Percentiles rank a stretch among this genome's conserved stretches.
These are phyloP conservation scores for Diabrotica virgifera DNA, from an alignment of 1,140 invertebrate genomes.

Conservation along the genomic window DNA sequence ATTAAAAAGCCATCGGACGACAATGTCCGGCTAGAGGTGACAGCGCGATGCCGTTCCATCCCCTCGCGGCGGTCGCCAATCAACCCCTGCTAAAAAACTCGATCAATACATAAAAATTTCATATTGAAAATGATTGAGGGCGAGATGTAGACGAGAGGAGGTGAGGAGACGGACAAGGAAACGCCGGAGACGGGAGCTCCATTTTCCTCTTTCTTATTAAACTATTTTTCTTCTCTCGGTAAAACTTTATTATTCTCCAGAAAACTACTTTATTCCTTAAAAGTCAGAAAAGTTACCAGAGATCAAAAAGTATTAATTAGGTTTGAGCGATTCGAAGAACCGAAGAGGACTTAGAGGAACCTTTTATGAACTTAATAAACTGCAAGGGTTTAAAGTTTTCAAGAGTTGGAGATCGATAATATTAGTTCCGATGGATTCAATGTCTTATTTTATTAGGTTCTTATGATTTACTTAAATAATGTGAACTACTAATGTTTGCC, in stretches of 20 bases:
- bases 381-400: too few species aligned
- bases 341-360: not conserved
- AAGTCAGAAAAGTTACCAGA: conserved; percentile 8
- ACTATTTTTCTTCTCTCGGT: conserved; percentile 17
- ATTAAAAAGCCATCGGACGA: conserved; percentile 35
- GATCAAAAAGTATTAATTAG: conserved; percentile 8
- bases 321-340: conserved; percentile 2
- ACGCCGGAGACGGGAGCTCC: conserved; percentile 36
- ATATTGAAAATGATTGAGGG: conserved; percentile 51
- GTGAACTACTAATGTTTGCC: too few species aligned
- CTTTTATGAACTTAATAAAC: too few species aligned
- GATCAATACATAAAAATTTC: conserved; percentile 52
- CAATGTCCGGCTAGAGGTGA: conserved; percentile 31
- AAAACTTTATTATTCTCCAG: conserved; percentile 16
- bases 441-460: too few species aligned
- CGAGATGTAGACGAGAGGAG: conserved; percentile 23
- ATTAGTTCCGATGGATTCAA: too few species aligned
- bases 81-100: conserved; percentile 44
- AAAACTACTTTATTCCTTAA: conserved; percentile 9
- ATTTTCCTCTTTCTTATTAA: conserved; percentile 25
- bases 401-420: too few species aligned
- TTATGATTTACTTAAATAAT: too few species aligned
- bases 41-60: conserved; percentile 21
- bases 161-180: conserved; percentile 27
- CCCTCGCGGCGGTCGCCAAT: conserved; percentile 30